Evolutionary conservation across 2,888 invertebrate genomes (phyloP), one percentile per base, ranked within the genome.

Genomic region (Eristalinus aeneus): DNA sequence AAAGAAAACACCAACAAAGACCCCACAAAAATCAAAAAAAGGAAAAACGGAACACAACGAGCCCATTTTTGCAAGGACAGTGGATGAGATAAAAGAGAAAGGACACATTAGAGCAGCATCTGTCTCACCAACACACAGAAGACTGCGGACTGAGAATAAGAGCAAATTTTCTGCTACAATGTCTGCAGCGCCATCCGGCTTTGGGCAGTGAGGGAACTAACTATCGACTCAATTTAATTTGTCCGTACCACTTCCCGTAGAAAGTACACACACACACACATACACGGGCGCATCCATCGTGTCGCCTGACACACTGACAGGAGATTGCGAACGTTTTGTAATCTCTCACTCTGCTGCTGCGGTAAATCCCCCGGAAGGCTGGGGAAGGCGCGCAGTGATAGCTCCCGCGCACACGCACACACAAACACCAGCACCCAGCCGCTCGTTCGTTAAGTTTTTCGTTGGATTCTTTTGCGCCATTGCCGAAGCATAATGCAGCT

Each of bases 401-500:
- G 23, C 58, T 75, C 46, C 58, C 56, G 16, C 34, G 8, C 20
- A 31, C 71, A 61, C 71, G 46, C 56, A 58, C 10, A 63, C 46
- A 71, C n/a, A 36, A 27, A 27, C 27, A 27, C 27, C 27, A 27
- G 27, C 31, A 60, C 23, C 1, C n/a, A 1, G 5, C n/a, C 4
- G 6, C 39, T 12, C 22, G 1, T 78, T 86, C 86, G 86, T 82
- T 71, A 63, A 82, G 78, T 80, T 74, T 8, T 65, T 86, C 77
- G 86, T 78, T 86, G 34, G 69, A 74, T 77, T 82, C 54, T 82
- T 82, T 86, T 86, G 86, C 86, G 86, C 86, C 82, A 82, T 86
- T 82, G 77, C 86, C 61, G 67, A 82, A 86, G 86, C 86, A 86
- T 86, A 86, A 86, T 86, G 82, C 86, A 86, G 86, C 82, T 82